These are phyloP conservation scores for Dicrostonyx torquatus DNA, from an alignment of 2,797 vertebrate species.

Conservation along the genomic window DNA sequence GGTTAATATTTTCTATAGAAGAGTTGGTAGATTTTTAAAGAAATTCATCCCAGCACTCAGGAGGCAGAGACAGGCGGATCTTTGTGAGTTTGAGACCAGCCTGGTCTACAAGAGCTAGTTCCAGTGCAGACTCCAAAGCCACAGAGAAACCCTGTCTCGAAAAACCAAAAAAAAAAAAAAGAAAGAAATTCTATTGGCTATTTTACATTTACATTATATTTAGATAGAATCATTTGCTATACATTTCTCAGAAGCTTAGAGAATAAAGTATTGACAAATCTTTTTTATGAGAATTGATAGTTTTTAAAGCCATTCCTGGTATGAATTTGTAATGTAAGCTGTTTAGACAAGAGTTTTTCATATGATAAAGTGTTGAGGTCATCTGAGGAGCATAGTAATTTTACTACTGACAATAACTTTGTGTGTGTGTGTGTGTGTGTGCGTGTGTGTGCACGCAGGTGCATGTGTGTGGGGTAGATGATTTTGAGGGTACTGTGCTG, in stretches of 20 bases:
- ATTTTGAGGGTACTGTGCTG: neutral
- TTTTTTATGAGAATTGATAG: constrained; percentile 18
- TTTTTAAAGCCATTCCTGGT: constrained; percentile 38
- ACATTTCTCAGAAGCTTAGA: neutral
- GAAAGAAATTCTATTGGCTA: neutral
- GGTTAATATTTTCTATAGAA: constrained; percentile 34
- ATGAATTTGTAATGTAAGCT: neutral
- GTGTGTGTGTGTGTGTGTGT: neutral
- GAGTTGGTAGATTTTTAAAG: neutral
- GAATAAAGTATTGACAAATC: neutral
- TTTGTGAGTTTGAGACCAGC: too few relatives aligned
- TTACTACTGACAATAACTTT: neutral
- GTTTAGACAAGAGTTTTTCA: neutral
- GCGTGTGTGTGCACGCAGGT: neutral
- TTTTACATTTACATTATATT: neutral
- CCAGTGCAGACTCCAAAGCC: too few relatives aligned
- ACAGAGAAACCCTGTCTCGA: too few relatives aligned
- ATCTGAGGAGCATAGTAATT: neutral
- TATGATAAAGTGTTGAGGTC: neutral
- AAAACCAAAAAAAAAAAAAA: too few relatives aligned
- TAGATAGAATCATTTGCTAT: neutral
- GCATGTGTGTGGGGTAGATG: neutral
- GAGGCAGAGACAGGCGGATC: too few relatives aligned
- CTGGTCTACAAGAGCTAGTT: too few relatives aligned
- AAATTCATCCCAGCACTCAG: too few relatives aligned